Percentiles rank a stretch among this genome's conserved stretches.
phyloP scores from a whole-genome alignment of 2,888 invertebrate species.

The Pollenia griseotomentosa region DNA sequence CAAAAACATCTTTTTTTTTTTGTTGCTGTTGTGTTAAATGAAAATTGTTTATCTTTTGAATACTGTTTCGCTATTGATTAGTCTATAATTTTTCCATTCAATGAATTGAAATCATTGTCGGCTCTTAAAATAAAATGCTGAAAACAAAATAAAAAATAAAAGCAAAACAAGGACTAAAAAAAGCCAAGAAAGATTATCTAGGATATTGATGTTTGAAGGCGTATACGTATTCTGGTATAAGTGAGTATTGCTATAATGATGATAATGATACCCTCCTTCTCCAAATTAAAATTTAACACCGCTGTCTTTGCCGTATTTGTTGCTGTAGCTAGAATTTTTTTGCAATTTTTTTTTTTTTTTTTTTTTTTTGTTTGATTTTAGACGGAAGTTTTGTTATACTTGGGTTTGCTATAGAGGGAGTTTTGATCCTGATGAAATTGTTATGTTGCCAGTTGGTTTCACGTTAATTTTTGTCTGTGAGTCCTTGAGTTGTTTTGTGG shows the following conservation, averaged over 20 bases:
- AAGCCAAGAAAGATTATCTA: constrained; percentile 32
- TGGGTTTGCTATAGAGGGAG: constrained; percentile 55
- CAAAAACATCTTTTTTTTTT: constrained; percentile 9
- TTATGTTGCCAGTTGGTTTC: constrained; percentile 63
- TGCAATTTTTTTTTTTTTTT: constrained; percentile 31
- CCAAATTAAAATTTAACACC: constrained; percentile 19
- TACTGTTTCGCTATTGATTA: constrained; percentile 78
- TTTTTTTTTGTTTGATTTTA: constrained; percentile 58
- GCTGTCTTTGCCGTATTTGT: constrained; percentile 39
- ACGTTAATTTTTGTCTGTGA: constrained; percentile 67
- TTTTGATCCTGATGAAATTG: constrained; percentile 80
- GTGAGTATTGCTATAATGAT: constrained; percentile 29
- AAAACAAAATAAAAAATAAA: constrained; percentile 17
- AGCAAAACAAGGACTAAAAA: constrained; percentile 21
- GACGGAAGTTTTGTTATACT: constrained; percentile 73
- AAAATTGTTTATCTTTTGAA: constrained; percentile 47
- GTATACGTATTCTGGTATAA: constrained; percentile 61
- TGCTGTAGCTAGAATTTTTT: constrained; percentile 62
- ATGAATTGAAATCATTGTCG: constrained; percentile 78
- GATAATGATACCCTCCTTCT: constrained; percentile 56
- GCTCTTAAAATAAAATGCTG: constrained; percentile 53
- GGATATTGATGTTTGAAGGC: constrained; percentile 48
- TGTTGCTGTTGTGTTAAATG: background rate
- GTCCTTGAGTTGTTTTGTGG: constrained; percentile 75
- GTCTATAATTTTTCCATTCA: constrained; percentile 83